Evolutionary conservation across 2,113 vertebrate genomes (phyloP), one percentile per base, ranked within the genome.

Genomic region (Girardinichthys multiradiatus): DNA sequence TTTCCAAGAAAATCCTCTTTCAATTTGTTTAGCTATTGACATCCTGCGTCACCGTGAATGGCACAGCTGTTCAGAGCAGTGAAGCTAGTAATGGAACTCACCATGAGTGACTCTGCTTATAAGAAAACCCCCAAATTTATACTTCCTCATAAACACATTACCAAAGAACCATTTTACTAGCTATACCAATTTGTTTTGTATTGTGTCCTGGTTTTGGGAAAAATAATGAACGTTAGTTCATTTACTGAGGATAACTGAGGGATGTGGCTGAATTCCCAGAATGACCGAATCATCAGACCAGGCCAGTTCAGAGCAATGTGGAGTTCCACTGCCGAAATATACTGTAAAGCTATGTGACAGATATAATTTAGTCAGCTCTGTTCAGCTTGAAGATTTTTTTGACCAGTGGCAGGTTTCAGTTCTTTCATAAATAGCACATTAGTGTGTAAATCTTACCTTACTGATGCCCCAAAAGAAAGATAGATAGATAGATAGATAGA

Each of bases 1-100:
- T 74, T 80, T 65, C 37, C 27, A 8, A 39, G 51, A 64, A 73
- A 80, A 64, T 21, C 57, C 66, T 64, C 10, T 30, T 65, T 58
- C 61, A 28, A 60, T 80, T 63, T 74, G 39, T 65, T 48, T 35
- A 65, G 60, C 37, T 80, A 33, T 42, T 72, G 39, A 15, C 19
- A 27, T 39, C 57, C 62, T 57, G 66, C 71, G 19, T 70, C 77
- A 57, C 45, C 28, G 51, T 64, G 60, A 74, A 54, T 59, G 37
- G 19, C 65, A 72, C 54, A 74, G 64, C 64, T 60, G 63, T 48
- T 58, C 15, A 45, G 35, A 29, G 27, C 35, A 60, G 60, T 60
- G 57, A 33, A 42, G 59, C 54, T 61, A 48, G 35, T 69, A 62
- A 68, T 73, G 39, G 31, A 51, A 69, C 66, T 74, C 60, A 59